Evolutionary conservation across 1,140 invertebrate genomes (phyloP), one percentile per base, ranked within the genome.

Genomic region (Ephestia elutella): DNA sequence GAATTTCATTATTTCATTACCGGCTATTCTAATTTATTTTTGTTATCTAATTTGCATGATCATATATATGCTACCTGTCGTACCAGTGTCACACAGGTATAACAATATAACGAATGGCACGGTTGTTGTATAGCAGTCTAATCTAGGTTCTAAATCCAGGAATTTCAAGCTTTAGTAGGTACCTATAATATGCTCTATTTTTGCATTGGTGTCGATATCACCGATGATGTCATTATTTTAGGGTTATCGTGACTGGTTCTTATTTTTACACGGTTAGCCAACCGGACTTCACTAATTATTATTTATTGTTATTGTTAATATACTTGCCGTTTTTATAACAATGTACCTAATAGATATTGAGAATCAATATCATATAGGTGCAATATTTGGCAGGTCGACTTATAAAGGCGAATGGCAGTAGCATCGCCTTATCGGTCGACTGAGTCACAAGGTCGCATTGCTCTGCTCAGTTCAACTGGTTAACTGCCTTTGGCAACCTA

Each of bases 391-490:
- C 59, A 49, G 35, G 21, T 19, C 53, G 44, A 51, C 15, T 51
- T 55, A 44, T 44, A 44, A n/a, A 44, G 3, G n/a, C 38, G 10
- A 5, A 54, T 58, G 21, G 50, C 65, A 59, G 59, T 60, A 57
- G 59, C 72, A 67, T 70, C 68, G 71, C 78, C 80, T 81, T 86
- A 83, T 86, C 82, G 70, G 73, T 56, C 64, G 73, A 62, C 65
- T 79, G 80, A 83, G 78, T 86, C 80, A 81, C 82, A 86, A 86
- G 82, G 82, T 81, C 80, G 66, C 57, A 58, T 53, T 10, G 48
- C 60, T 67, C 70, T 10, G 48, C 60, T 67, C 70, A 80, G 79
- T 83, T 83, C 75, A 80, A 85, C 79, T 73, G 73, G 74, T 70
- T 74, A 71, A 80, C 68, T 68, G 50, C 11, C 30, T 30, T 28